A percentile compares a stretch with the other conserved stretches of the same genome.
These are phyloP conservation scores for Cardiocondyla obscurior DNA, from an alignment of 1,140 invertebrate species.

Conservation along the genomic window DNA sequence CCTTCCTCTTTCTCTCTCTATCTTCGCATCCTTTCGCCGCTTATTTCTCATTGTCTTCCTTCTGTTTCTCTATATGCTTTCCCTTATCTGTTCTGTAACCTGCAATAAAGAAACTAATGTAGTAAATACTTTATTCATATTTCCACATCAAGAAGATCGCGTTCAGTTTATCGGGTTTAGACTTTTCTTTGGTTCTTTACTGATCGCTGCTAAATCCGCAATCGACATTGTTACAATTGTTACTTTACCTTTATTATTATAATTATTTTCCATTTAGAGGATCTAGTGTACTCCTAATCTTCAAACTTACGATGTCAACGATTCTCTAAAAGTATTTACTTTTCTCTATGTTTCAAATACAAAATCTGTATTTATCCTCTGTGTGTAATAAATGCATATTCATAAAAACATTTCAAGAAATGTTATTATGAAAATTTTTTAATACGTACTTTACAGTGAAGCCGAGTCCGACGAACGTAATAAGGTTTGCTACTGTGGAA, in stretches of 20 bases:
- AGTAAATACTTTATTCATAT: neutral
- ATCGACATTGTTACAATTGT: neutral
- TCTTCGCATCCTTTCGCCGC: slow-evolving; percentile 3
- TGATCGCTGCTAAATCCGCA: neutral
- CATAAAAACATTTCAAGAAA: neutral
- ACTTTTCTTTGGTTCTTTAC: neutral
- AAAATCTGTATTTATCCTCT: slow-evolving; percentile 43
- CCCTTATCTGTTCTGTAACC: neutral
- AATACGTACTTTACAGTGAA: slow-evolving; percentile 88
- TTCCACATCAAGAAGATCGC: neutral
- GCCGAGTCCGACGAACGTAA: slow-evolving; percentile 88
- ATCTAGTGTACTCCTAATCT: neutral
- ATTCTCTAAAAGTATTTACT: slow-evolving; percentile 22
- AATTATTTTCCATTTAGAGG: neutral
- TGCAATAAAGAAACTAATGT: neutral
- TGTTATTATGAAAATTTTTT: neutral
- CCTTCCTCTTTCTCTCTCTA: neutral
- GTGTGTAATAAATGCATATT: slow-evolving; percentile 50
- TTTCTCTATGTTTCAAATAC: neutral
- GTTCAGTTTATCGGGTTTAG: neutral
- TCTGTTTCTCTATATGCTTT: neutral
- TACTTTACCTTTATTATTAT: neutral
- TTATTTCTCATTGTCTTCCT: neutral
- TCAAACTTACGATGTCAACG: neutral
- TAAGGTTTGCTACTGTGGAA: slow-evolving; percentile 91